A percentile compares a stretch with the other conserved stretches of the same genome.
phyloP scores from a whole-genome alignment of 2,113 vertebrate species.

The Engystomops pustulosus region DNA sequence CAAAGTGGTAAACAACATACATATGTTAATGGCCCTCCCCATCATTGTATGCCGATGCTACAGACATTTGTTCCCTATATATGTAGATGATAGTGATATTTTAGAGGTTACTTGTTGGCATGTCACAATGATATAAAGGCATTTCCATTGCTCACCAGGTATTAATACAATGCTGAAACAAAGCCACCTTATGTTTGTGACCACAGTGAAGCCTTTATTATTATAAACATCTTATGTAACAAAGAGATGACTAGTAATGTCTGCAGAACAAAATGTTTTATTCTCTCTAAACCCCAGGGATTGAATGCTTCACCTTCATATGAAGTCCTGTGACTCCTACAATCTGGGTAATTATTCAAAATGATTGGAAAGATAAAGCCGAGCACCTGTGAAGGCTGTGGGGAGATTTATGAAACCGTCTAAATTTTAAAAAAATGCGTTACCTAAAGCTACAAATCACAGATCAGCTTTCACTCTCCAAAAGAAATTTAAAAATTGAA shows the following conservation, averaged over 20 bases:
- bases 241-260: neutral
- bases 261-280: conserved; percentile 24
- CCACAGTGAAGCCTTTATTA: neutral
- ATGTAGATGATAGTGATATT: neutral
- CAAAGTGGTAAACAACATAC: too few relatives aligned
- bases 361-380: neutral
- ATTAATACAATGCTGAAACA: conserved; percentile 21
- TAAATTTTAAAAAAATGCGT: too few relatives aligned
- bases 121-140: neutral
- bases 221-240: conserved; percentile 24
- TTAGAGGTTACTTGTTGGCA: neutral
- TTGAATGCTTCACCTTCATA: neutral
- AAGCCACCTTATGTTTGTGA: conserved; percentile 27
- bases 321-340: neutral
- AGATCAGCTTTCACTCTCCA: too few relatives aligned
- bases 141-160: conserved; percentile 2
- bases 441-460: too few relatives aligned
- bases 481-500: too few relatives aligned
- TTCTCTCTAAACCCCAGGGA: neutral
- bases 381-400: too few relatives aligned
- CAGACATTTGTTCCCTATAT: too few relatives aligned
- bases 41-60: too few relatives aligned
- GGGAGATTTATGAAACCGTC: too few relatives aligned
- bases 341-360: neutral
- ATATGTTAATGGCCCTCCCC: too few relatives aligned